Evolutionary conservation across 1,140 invertebrate species (phyloP).

Genomic region (Drosophila navojoa): DNA sequence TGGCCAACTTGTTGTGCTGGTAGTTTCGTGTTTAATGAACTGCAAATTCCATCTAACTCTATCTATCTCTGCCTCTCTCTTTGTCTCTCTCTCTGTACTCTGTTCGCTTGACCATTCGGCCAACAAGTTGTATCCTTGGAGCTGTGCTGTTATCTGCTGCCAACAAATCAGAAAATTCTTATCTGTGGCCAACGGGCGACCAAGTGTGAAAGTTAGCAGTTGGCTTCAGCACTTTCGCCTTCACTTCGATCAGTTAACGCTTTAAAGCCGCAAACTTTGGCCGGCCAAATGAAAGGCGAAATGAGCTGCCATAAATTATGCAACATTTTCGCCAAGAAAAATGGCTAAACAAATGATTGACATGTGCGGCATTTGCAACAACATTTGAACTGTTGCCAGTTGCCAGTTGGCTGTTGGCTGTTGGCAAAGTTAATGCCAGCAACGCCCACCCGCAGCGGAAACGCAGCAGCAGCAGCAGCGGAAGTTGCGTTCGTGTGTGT

Average conservation of each 20-base stretch:
- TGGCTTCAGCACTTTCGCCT: slow-evolving; percentile 42
- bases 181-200: slow-evolving; percentile 34
- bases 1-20: slow-evolving; percentile 29
- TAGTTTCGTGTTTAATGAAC: slow-evolving; percentile 69
- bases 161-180: slow-evolving; percentile 45
- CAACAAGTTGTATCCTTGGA: slow-evolving; percentile 53
- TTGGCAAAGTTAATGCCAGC: slow-evolving; percentile 31
- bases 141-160: slow-evolving; percentile 34
- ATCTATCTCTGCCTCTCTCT: background rate
- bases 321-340: slow-evolving; percentile 55
- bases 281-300: slow-evolving; percentile 33
- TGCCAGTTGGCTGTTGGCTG: slow-evolving; percentile 27
- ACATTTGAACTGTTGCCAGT: slow-evolving; percentile 50
- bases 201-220: slow-evolving; percentile 45
- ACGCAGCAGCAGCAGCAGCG: slow-evolving; percentile 36
- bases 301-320: slow-evolving; percentile 64
- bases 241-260: slow-evolving; percentile 17
- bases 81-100: too few species aligned
- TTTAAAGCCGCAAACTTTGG: slow-evolving; percentile 3
- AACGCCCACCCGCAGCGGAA: slow-evolving; percentile 32
- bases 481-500: slow-evolving; percentile 51
- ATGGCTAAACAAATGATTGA: slow-evolving; percentile 78
- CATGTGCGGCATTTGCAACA: slow-evolving; percentile 57
- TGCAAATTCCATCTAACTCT: slow-evolving; percentile 17
- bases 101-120: slow-evolving; percentile 33